Base-by-base conservation (phyloP, 2,797 vertebrate genomes). In the Brachyalestes nurse region DNA sequence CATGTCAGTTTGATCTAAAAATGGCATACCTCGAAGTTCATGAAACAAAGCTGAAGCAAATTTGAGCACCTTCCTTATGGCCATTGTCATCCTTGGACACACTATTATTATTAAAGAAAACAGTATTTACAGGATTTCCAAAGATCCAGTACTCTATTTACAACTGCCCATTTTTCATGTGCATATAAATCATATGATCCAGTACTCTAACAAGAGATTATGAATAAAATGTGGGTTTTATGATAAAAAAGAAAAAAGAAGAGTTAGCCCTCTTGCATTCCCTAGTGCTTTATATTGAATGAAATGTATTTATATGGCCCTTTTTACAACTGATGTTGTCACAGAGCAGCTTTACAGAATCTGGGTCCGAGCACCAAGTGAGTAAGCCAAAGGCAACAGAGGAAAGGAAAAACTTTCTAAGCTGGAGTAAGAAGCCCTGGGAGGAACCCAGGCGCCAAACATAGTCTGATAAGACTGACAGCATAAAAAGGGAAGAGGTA, bases 1-100 rank as follows among this genome's bases (percentile, higher is more conserved):
- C 64, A 10, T 19, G 13, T 28, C 23, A 77, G 74, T 66, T 82
- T 65, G 47, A 82, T 85, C 71, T 72, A 55, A 80, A 73, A 79
- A 45, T 42, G 6, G 34, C 64, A 47, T 38, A 42, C 19, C 40
- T 1, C 4, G 38, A 42, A 66, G 64, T 42, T 13, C 19, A 45
- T 45, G 19, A 45, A 70, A 16, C 45, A 70, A 25, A 49, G 7
- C 19, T 21, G 4, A 14, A 71, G 69, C 34, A 21, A 45, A n/a
- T n/a, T 42, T 40, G n/a, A 40, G 47, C 14, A 51, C 7, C 25
- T 38, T 53, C 38, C 38, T 19, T 34, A 2, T 34, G 23, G 16
- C 47, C 25, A 28, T 28, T 34, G 17, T 19, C 16, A 5, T 51
- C 10, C 53, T 53, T 25, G 25, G 13, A 49, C 13, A 49, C n/a